Evolutionary conservation across 2,888 invertebrate genomes (phyloP), one percentile per base, ranked within the genome.

Genomic region (Brachypalpus laphriformis): DNA sequence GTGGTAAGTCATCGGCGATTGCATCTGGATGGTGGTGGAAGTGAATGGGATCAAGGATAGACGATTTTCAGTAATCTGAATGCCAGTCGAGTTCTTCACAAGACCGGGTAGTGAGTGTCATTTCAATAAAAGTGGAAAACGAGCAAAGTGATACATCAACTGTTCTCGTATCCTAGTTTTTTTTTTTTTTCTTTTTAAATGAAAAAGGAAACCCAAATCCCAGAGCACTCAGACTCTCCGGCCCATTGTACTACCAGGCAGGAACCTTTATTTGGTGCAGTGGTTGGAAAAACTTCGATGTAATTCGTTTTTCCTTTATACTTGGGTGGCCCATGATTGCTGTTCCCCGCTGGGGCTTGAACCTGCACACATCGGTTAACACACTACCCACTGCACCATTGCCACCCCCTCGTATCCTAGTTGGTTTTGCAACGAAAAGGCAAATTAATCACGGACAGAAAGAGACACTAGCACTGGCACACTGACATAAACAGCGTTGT

Each of bases 401-500:
- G n/a, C n/a, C n/a, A n/a, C n/a, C n/a, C n/a, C n/a, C 66, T 57
- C 71, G 40, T 71, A 49, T 78, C 28, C 56, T 63, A 45, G 74
- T 71, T 47, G 57, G 28, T 59, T 57, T 49, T 56, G 54, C 66
- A 45, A 47, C 66, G 45, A 57, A 68, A 59, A 71, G 37, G 59
- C 66, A 72, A 71, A 66, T 82, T 78, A 71, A 72, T 72, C 78
- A 74, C 57, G 56, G 59, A 72, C 54, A 34, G 11, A 37, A 20
- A 51, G 57, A 4, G 16, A 40, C 28, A 28, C 25, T 20, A 54
- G 16, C 59, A 34, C 61, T 56, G 59, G 14, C 80, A 72, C 42
- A 49, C 2, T 45, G 68, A 65, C 75, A 75, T 25, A 34, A 57
- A 45, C 25, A 56, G 56, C 20, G 42, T 49, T 56, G 61, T 34